Evolutionary conservation across 1,140 invertebrate genomes (phyloP).

Genomic region (Diploscapter pachys): DNA sequence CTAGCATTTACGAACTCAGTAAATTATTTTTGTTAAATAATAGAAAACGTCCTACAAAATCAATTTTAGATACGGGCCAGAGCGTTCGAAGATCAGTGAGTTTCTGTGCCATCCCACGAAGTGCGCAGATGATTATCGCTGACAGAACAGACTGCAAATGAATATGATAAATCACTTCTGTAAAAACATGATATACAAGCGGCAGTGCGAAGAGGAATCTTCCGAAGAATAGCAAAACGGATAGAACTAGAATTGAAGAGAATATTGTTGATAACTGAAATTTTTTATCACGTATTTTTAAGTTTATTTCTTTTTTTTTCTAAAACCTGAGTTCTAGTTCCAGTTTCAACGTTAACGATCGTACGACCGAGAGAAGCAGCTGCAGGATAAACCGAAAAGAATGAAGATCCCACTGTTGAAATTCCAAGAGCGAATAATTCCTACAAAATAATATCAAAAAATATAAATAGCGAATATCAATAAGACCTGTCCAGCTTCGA

Average conservation of each 20-base stretch:
- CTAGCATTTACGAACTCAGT: not conserved
- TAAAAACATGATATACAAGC: conserved; percentile 60
- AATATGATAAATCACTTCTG: conserved; percentile 74
- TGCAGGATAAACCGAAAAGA: conserved; percentile 51
- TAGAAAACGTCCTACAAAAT: conserved; percentile 53
- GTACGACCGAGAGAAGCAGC: conserved; percentile 49
- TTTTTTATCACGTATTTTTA: no score
- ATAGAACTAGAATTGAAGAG: conserved; percentile 39
- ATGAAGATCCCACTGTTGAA: conserved; percentile 42
- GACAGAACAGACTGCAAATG: conserved; percentile 73
- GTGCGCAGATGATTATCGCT: conserved; percentile 59
- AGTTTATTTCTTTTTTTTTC: no score
- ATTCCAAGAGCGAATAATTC: conserved; percentile 52
- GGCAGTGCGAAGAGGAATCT: conserved; percentile 43
- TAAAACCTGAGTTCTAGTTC: conserved; percentile 44
- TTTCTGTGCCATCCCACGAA: conserved; percentile 61
- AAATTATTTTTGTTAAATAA: no score
- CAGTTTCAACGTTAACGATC: conserved; percentile 53
- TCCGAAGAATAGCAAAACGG: conserved; percentile 51
- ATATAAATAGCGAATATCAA: not conserved
- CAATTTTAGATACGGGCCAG: conserved; percentile 59
- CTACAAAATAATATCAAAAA: conserved; percentile 42
- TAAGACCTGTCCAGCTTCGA: conserved; percentile 60
- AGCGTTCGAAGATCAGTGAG: conserved; percentile 57
- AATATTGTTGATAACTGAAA: conserved; percentile 46